A percentile compares a stretch with the other conserved stretches of the same genome.
Conservation (phyloP, 2,888 invertebrate genomes). For the Criorhina ranunculi region DNA sequence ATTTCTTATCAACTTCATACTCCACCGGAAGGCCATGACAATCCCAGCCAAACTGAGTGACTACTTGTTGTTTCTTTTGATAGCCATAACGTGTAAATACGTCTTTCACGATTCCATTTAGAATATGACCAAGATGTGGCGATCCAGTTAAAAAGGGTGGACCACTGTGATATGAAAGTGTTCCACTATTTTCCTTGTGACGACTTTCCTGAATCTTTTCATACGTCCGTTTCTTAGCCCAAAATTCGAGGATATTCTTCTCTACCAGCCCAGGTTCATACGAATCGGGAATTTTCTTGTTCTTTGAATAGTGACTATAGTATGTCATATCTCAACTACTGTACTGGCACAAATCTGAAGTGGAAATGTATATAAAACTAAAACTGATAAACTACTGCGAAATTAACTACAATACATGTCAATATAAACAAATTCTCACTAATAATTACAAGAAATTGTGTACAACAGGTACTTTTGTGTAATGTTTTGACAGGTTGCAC, state of each 20-base stretch:
- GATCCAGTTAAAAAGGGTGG: constrained; percentile 98
- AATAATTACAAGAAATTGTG: neutral
- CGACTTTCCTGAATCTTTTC: constrained; percentile 88
- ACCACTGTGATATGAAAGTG: constrained; percentile 97
- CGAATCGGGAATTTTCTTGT: neutral
- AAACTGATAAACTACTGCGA: neutral
- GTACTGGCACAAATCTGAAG: neutral
- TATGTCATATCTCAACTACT: constrained; percentile 22
- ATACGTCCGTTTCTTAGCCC: constrained; percentile 95
- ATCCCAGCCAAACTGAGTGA: constrained; percentile 97
- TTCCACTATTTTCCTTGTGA: constrained; percentile 86
- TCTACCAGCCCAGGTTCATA: constrained; percentile 87
- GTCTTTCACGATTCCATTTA: constrained; percentile 98
- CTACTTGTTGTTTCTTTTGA: constrained; percentile 93
- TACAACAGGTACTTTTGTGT: neutral
- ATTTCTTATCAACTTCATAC: constrained; percentile 93
- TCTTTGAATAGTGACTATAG: neutral
- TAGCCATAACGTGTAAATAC: constrained; percentile 97
- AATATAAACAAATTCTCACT: neutral
- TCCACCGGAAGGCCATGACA: constrained; percentile 98
- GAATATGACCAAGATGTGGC: constrained; percentile 98
- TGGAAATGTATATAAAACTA: neutral
- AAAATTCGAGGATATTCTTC: constrained; percentile 90
- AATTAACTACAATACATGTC: neutral
- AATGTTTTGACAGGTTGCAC: neutral